A percentile compares a stretch with the other conserved stretches of the same genome.
Conservation (phyloP, 2,113 vertebrate genomes). For the Herpetotheres cachinnans region DNA sequence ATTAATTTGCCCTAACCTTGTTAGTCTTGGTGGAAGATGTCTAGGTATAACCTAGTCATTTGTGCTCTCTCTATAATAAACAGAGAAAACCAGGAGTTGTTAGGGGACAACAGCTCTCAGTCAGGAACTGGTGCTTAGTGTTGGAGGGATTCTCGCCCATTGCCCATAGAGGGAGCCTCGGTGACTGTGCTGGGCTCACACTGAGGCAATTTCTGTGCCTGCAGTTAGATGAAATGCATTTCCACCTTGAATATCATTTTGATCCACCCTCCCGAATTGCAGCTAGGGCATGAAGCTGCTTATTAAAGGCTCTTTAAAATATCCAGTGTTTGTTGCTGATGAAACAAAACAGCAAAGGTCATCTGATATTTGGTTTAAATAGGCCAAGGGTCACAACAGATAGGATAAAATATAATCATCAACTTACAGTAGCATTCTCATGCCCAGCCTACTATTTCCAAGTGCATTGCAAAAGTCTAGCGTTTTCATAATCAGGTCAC, state of each 20-base stretch:
- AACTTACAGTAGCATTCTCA: not conserved
- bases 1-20: not conserved
- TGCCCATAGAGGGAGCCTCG: not conserved
- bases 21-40: not conserved
- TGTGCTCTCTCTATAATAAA: not conserved
- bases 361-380: not conserved
- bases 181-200: not conserved
- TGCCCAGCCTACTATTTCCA: not conserved
- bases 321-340: not conserved
- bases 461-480: slow-evolving; percentile 15
- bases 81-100: not conserved
- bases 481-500: slow-evolving; percentile 21
- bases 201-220: not conserved
- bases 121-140: rapidly evolving
- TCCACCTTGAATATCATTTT: not conserved
- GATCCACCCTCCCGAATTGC: not conserved
- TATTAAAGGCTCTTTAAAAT: slow-evolving; percentile 8
- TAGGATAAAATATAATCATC: slow-evolving; percentile 8
- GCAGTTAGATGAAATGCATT: not conserved
- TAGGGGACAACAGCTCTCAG: not conserved
- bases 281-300: not conserved
- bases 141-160: not conserved
- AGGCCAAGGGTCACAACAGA: not conserved
- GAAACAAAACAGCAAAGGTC: not conserved
- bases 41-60: not conserved